These are phyloP conservation scores for Ganaspis sp. DNA, from an alignment of 1,140 invertebrate genomes.

Conservation along the genomic window DNA sequence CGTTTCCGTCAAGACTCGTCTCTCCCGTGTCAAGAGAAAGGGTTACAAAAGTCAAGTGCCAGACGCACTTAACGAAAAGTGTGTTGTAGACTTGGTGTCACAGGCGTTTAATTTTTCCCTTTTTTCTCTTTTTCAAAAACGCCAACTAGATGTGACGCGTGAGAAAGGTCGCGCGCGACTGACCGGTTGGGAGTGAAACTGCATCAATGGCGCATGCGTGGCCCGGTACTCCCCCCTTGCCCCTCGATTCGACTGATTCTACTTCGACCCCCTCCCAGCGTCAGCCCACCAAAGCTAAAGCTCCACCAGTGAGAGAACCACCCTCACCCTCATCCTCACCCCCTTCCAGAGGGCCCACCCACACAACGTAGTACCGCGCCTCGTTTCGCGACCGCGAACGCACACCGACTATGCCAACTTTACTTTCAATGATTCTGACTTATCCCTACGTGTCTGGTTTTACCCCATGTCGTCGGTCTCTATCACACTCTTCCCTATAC, in stretches of 20 bases:
- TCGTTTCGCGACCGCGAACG: not conserved
- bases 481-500: not conserved
- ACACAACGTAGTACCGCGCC: conserved; percentile 1
- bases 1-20: no score
- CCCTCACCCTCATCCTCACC: not conserved
- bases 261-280: not conserved
- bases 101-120: no score
- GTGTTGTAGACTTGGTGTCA: no score
- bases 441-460: not conserved
- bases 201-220: conserved; percentile 49
- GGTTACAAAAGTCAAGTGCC: no score
- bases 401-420: conserved; percentile 2
- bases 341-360: not conserved
- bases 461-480: not conserved
- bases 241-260: not conserved
- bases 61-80: no score
- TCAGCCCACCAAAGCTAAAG: not conserved
- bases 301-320: not conserved
- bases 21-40: no score
- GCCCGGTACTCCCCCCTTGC: conserved; percentile 28
- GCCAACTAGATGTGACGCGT: conserved; percentile 47
- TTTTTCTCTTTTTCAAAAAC: conserved; percentile 9
- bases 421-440: conserved; percentile 23
- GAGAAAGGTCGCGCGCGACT: conserved; percentile 60
- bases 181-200: conserved; percentile 42